Percentiles rank a stretch among this genome's conserved stretches.
These are phyloP conservation scores for Hypsibius dujardini DNA, from an alignment of 1,140 invertebrate species.

Conservation along the genomic window DNA sequence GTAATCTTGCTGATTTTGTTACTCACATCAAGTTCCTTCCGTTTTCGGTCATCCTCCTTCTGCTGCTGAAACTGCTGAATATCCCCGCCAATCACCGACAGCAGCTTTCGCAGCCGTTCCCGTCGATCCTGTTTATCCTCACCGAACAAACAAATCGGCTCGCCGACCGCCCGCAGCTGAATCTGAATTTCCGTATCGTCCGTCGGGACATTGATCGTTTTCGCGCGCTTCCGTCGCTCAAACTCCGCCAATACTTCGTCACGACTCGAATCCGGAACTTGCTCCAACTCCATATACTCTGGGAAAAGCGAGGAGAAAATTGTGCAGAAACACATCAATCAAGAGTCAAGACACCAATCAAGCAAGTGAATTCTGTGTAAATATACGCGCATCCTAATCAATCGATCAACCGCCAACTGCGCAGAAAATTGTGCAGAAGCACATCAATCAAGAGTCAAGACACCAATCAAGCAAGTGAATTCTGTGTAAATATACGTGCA, in stretches of 20 bases:
- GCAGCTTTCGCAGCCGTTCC: constrained; percentile 66
- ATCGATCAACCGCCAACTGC: no score
- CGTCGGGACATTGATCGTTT: constrained; percentile 49
- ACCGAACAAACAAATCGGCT: constrained; percentile 87
- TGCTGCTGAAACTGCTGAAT: constrained; percentile 41
- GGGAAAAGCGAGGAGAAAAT: constrained; percentile 21
- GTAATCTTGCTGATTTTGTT: constrained; percentile 17
- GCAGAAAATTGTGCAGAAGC: no score
- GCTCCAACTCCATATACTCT: constrained; percentile 79
- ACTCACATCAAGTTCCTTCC: constrained; percentile 51
- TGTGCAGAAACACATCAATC: no score
- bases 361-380: no score
- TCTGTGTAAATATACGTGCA: no score
- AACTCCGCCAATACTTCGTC: constrained; percentile 79
- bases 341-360: no score
- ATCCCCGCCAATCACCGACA: constrained; percentile 62
- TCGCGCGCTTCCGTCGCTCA: constrained; percentile 60
- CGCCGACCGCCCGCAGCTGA: constrained; percentile 67
- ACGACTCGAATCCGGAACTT: constrained; percentile 65
- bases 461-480: no score
- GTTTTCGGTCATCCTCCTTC: constrained; percentile 34
- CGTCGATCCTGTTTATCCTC: constrained; percentile 87
- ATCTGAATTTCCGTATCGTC: constrained; percentile 84
- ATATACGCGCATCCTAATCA: no score
- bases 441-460: no score